Evolutionary conservation across 2,797 vertebrate species (phyloP), one percentile per base, ranked within the genome.

Genomic region (Gymnothorax javanicus): DNA sequence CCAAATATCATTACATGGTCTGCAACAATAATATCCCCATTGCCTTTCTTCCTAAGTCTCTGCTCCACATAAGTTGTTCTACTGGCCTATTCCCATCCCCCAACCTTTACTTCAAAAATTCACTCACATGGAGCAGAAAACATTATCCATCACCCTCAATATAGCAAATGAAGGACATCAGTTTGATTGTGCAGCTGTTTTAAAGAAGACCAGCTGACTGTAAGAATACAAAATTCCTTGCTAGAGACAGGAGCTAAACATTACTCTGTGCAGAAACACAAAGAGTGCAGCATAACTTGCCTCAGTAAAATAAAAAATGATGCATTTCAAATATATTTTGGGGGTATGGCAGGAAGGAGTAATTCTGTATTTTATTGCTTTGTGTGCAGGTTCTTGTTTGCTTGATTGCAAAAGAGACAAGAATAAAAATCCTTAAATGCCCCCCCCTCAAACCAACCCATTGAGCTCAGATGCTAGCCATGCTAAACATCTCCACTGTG

Each of bases 401-500:
- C 52, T 81, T 77, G 73, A 33, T 73, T 73, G 69, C 25, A 12
- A 73, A 77, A 27, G 43, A 81, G 77, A 81, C 50, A 81, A 56
- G 52, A 6, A 56, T 52, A 81, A 52, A 81, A 81, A 11, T 7
- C 17, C 52, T 56, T 81, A 54, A 54, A 7, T 54, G 77, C 12
- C 7, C 52, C 23, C 13, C 60, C 60, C 84, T 85, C 75, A 59
- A 50, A 4, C 69, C 64, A 85, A 82, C 62, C 69, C 88, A 23
- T 17, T n/a, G 52, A 81, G 23, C 52, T 87, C 69, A 77, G 84
- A 88, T 90, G 91, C 88, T 88, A 89, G 90, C 88, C 82, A 86
- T 88, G 52, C 85, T 86, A 86, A 84, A 60, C 89, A 91, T 93
- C 91, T 91, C 87, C 89, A 82, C 86, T 62, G 33, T 87, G 79